phyloP scores from a whole-genome alignment of 2,888 invertebrate genomes.

The Argyresthia albistria region DNA sequence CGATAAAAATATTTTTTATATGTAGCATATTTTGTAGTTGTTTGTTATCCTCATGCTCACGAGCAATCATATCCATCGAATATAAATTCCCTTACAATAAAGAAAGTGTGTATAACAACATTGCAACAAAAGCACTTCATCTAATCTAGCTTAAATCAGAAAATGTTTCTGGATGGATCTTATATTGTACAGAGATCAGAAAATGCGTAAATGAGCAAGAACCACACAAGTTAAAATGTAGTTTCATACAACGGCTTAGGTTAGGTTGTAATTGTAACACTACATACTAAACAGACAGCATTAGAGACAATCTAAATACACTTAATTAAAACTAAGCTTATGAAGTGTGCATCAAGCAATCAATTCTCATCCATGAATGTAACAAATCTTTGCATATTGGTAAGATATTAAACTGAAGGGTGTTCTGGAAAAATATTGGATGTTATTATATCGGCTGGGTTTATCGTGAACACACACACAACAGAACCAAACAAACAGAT shows the following conservation, averaged over 20 bases:
- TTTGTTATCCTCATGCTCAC: no score
- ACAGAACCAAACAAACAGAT: slow-evolving; percentile 18
- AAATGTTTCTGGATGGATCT: not conserved
- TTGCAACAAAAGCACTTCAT: no score
- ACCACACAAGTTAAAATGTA: not conserved
- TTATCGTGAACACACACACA: no score
- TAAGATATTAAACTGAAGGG: no score
- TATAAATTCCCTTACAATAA: no score
- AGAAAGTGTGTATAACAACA: no score
- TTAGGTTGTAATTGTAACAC: not conserved
- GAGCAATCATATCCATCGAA: no score
- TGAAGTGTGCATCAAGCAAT: slow-evolving; percentile 9
- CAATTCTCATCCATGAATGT: no score
- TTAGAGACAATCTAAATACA: slow-evolving; percentile 8
- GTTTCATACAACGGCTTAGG: not conserved
- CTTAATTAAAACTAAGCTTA: slow-evolving; percentile 9
- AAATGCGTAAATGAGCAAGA: not conserved
- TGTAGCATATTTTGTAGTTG: no score
- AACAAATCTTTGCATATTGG: no score
- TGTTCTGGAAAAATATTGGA: no score
- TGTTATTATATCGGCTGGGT: no score
- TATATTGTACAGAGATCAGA: not conserved
- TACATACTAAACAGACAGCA: slow-evolving; percentile 8
- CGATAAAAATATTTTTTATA: not conserved
- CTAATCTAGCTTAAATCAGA: not conserved